phyloP scores from a whole-genome alignment of 2,797 vertebrate genomes.

The Myotis myotis region DNA sequence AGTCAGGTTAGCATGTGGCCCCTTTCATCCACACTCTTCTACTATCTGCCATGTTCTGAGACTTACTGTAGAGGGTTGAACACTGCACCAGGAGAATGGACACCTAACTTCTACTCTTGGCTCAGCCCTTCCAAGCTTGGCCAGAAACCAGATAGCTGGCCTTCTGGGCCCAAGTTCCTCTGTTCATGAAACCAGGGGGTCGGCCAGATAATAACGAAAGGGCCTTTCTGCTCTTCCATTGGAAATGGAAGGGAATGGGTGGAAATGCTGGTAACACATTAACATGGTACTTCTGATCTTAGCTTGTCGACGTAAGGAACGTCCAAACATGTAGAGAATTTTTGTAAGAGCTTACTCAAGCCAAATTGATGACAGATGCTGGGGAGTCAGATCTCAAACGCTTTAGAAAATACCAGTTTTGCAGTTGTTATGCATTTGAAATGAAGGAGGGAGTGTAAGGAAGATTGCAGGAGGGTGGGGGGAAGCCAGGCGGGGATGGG shows the following conservation, averaged over 20 bases:
- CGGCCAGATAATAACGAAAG: not conserved
- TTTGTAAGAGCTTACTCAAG: not conserved
- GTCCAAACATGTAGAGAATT: not conserved
- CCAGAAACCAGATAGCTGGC: not conserved
- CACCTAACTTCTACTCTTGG: not conserved
- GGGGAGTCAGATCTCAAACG: not conserved
- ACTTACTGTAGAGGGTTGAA: not conserved
- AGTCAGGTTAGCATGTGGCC: too few species aligned
- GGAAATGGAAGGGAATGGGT: not conserved
- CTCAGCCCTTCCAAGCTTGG: not conserved
- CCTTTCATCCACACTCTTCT: too few species aligned
- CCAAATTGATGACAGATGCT: not conserved
- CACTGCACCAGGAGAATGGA: not conserved
- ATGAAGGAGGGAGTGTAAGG: not conserved
- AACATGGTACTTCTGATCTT: not conserved
- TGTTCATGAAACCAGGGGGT: not conserved
- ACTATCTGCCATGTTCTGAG: rapidly evolving
- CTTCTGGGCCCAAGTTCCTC: not conserved
- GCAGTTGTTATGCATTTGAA: not conserved
- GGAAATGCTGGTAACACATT: not conserved
- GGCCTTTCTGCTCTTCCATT: not conserved
- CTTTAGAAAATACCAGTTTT: not conserved
- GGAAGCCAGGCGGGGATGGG: not conserved
- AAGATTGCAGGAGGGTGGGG: not conserved
- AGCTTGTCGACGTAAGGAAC: not conserved